Evolutionary conservation across 2,888 invertebrate species (phyloP), one percentile per base, ranked within the genome.

Genomic region (Clusia tigrina): DNA sequence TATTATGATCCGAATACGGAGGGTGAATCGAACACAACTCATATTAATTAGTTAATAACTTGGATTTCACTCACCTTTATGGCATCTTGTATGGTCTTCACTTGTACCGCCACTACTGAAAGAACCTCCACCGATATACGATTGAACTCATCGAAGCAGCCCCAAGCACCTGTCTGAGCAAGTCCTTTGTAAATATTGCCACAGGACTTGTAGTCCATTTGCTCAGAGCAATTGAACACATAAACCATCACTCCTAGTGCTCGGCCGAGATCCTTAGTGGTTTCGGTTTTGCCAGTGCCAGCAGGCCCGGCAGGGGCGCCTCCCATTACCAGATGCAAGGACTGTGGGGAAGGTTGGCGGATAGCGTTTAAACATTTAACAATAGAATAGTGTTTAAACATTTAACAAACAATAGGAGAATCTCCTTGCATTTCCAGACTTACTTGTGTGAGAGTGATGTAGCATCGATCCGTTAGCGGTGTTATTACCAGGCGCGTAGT

Each of bases 221-320:
- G 96, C 84, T 96, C 96, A 0, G 96, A 96, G 84, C 96, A 97
- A 84, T 96, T 97, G 86, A 96, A 96, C 60, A 96, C 96, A 79
- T 96, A 96, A 54, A 97, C 97, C 95, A 97, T 96, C 79, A 96
- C 92, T 61, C 97, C 97, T 25, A 98, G 86, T n/a, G 96, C 96
- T 81, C 95, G 89, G 15, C 97, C 97, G 74, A 98, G 87, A 86
- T 98, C 98, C 85, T 98, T 98, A 2, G 97, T 97, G 0, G 97
- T 98, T 86, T 98, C 97, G 0, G 97, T 97, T 86, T 97, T 98
- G 1, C 97, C 97, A 0, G 97, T 97, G 58, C 95, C 95, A 9
- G 96, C 96, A 0, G 97, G 97, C 0, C 96, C 96, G 10, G 96
- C 96, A 2, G 97, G 96, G 15, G 96, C 97, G 26, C 96, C 96